A percentile compares a stretch with the other conserved stretches of the same genome.
Conservation (phyloP, 2,797 vertebrate genomes). For the Xiphophorus birchmanni region DNA sequence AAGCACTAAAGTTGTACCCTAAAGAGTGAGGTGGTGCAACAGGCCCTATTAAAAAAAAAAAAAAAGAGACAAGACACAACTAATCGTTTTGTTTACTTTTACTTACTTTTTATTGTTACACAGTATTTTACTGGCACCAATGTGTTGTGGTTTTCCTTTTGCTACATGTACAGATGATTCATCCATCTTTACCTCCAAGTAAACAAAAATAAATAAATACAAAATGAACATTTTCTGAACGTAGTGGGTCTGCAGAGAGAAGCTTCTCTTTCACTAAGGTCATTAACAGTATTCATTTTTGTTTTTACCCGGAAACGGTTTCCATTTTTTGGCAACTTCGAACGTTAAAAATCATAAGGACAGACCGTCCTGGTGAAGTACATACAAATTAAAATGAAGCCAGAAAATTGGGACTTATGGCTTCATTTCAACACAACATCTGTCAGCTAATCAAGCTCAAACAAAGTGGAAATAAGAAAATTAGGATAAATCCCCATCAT, state of each 20-base stretch:
- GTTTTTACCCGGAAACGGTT: conserved; percentile 24
- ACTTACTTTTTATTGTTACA: conserved; percentile 75
- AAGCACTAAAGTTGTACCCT: background rate
- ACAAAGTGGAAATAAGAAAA: conserved; percentile 11
- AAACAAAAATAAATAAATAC: conserved; percentile 80
- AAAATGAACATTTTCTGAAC: conserved; percentile 70
- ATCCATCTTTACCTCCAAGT: conserved; percentile 74
- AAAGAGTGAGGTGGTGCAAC: background rate
- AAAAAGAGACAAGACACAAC: conserved; percentile 11
- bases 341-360: conserved; percentile 71
- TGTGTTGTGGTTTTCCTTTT: conserved; percentile 75
- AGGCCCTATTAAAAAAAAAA: background rate
- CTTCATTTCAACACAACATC: conserved; percentile 21
- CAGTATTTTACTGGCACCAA: conserved; percentile 80
- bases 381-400: conserved; percentile 27
- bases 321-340: conserved; percentile 78
- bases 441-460: background rate
- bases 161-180: conserved; percentile 84
- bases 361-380: conserved; percentile 22
- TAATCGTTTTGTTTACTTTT: conserved; percentile 52
- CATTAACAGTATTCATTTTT: conserved; percentile 50
- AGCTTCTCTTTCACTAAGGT: conserved; percentile 46
- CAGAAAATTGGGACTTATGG: conserved; percentile 23
- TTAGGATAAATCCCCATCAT: conserved; percentile 32
- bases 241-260: conserved; percentile 51